These are phyloP conservation scores for Lepidotrigona ventralis DNA, from an alignment of 1,140 invertebrate genomes.

Conservation along the genomic window DNA sequence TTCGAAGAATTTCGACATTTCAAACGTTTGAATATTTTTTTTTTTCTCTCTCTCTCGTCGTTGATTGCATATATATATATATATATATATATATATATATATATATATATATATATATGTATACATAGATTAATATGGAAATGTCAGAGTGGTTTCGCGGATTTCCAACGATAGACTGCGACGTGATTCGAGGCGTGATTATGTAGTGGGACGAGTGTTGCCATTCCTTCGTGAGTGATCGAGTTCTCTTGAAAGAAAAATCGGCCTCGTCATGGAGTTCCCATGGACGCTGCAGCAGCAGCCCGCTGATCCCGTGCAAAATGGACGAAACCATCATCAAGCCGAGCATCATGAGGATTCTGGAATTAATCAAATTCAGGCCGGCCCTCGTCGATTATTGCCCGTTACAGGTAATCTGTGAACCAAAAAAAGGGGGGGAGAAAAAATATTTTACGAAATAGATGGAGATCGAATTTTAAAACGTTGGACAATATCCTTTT, in stretches of 20 bases:
- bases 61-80: too few relatives aligned
- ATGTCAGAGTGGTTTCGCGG: background rate
- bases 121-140: background rate
- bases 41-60: too few relatives aligned
- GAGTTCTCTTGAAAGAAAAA: background rate
- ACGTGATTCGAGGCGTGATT: background rate
- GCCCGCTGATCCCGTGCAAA: conserved; percentile 60
- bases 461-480: too few relatives aligned
- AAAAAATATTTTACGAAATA: too few relatives aligned
- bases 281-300: conserved; percentile 74
- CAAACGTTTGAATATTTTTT: too few relatives aligned
- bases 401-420: conserved; percentile 70
- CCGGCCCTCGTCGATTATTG: conserved; percentile 68
- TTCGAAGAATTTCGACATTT: too few relatives aligned
- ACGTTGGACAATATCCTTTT: too few relatives aligned
- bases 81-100: too few relatives aligned
- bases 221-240: conserved; percentile 38
- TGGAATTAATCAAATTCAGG: conserved; percentile 68
- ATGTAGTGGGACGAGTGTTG: conserved; percentile 41
- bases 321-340: conserved; percentile 51
- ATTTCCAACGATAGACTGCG: background rate
- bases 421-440: too few relatives aligned
- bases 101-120: too few relatives aligned
- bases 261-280: conserved; percentile 70
- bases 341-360: conserved; percentile 66